phyloP scores from a whole-genome alignment of 2,888 invertebrate genomes.

The Yponomeuta cagnagella region DNA sequence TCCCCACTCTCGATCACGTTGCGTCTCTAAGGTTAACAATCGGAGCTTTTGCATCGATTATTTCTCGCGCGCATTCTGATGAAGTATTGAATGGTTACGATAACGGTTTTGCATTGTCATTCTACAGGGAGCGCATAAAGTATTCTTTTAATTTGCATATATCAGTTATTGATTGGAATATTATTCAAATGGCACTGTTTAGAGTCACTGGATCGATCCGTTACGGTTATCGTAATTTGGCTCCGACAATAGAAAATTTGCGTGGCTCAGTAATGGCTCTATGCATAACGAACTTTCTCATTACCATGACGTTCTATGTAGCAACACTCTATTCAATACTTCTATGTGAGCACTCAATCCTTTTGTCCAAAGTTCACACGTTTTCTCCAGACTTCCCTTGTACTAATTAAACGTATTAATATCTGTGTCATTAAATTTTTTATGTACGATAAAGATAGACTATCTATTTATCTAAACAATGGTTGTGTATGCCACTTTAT shows the following conservation, averaged over 20 bases:
- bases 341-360: not conserved
- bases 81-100: slow-evolving; percentile 67
- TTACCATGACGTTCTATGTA: slow-evolving; percentile 31
- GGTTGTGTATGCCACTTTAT: not conserved
- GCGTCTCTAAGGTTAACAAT: slow-evolving; percentile 60
- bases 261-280: slow-evolving; percentile 23
- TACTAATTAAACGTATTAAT: not conserved
- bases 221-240: slow-evolving; percentile 61
- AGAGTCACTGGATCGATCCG: slow-evolving; percentile 62
- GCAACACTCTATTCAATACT: slow-evolving; percentile 21
- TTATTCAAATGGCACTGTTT: slow-evolving; percentile 67
- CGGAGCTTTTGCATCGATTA: slow-evolving; percentile 63
- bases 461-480: not conserved
- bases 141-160: slow-evolving; percentile 66
- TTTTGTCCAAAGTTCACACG: not conserved
- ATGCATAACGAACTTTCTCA: slow-evolving; percentile 31
- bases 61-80: slow-evolving; percentile 66
- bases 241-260: slow-evolving; percentile 28
- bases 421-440: too few species aligned
- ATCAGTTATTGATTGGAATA: slow-evolving; percentile 74
- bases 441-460: too few species aligned
- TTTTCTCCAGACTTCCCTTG: not conserved
- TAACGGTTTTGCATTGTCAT: slow-evolving; percentile 70
- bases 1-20: slow-evolving; percentile 55
- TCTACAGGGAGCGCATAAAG: slow-evolving; percentile 44